Conservation (phyloP, 2,797 vertebrate genomes). For the Epinephelus malabaricus region DNA sequence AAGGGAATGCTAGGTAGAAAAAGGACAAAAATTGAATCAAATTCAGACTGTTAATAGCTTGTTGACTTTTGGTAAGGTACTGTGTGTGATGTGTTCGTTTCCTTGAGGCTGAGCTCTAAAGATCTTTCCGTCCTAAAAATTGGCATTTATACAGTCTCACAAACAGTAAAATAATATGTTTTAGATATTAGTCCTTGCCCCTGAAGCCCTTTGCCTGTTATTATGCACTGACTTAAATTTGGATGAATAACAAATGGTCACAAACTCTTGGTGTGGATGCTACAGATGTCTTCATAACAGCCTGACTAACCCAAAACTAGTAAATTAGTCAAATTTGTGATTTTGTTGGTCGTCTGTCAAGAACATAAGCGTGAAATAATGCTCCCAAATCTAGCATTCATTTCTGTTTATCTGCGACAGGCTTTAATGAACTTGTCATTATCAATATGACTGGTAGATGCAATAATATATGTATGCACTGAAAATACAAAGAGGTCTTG, state of each 20-base stretch:
- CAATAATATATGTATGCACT: slow-evolving; percentile 89
- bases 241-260: slow-evolving; percentile 48
- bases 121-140: slow-evolving; percentile 62
- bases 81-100: slow-evolving; percentile 17
- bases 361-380: slow-evolving; percentile 66
- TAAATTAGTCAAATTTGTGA: slow-evolving; percentile 71
- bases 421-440: slow-evolving; percentile 78
- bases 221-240: slow-evolving; percentile 89
- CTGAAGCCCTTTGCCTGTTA: slow-evolving; percentile 82
- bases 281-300: slow-evolving; percentile 73
- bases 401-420: slow-evolving; percentile 78
- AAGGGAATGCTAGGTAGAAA: slow-evolving; percentile 14
- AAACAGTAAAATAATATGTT: slow-evolving; percentile 14
- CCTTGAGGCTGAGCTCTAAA: slow-evolving; percentile 28
- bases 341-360: slow-evolving; percentile 68
- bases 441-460: slow-evolving; percentile 86
- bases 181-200: neutral
- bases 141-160: slow-evolving; percentile 26
- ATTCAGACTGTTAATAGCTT: slow-evolving; percentile 29
- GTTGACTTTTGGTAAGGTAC: slow-evolving; percentile 18
- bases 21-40: slow-evolving; percentile 19
- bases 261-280: slow-evolving; percentile 57
- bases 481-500: slow-evolving; percentile 84
- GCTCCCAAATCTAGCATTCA: slow-evolving; percentile 66
- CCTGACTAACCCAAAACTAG: slow-evolving; percentile 72